Conservation (phyloP, 2,888 invertebrate species). For the Pyralis farinalis region DNA sequence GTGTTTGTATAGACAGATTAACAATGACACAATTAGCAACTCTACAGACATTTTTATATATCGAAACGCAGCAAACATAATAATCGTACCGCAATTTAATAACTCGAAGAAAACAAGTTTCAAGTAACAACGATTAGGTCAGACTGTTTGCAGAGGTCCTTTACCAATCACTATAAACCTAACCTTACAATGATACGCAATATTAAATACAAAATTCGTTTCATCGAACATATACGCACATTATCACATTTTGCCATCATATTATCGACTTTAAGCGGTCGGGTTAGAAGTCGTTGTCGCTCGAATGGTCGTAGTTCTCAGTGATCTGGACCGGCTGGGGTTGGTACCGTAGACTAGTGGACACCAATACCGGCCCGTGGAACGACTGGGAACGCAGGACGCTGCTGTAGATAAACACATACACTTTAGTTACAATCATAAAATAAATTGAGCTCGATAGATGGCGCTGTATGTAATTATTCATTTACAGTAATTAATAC, state of each 20-base stretch:
- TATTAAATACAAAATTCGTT: constrained; percentile 16
- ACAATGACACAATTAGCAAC: too few species aligned
- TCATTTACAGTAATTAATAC: too few species aligned
- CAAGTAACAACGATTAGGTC: too few species aligned
- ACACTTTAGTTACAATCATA: too few species aligned
- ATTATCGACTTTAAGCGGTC: constrained; percentile 27
- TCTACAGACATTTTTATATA: too few species aligned
- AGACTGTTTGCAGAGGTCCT: neutral
- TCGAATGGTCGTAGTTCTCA: constrained; percentile 70
- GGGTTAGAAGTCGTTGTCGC: constrained; percentile 76
- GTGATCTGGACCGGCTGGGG: constrained; percentile 49
- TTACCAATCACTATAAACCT: neutral
- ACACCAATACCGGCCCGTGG: constrained; percentile 76
- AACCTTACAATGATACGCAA: neutral
- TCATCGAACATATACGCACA: constrained; percentile 16
- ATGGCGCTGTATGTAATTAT: too few species aligned
- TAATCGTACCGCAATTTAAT: too few species aligned
- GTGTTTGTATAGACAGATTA: too few species aligned
- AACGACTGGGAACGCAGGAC: constrained; percentile 83
- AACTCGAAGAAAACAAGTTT: too few species aligned
- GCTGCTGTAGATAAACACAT: constrained; percentile 53
- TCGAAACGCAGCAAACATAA: too few species aligned
- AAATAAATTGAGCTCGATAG: too few species aligned
- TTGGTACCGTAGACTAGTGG: constrained; percentile 50
- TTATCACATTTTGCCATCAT: constrained; percentile 45